Percentiles rank a stretch among this genome's conserved stretches.
Evolutionary conservation across 2,113 vertebrate genomes (phyloP).

Genomic region (Phaethon lepturus): DNA sequence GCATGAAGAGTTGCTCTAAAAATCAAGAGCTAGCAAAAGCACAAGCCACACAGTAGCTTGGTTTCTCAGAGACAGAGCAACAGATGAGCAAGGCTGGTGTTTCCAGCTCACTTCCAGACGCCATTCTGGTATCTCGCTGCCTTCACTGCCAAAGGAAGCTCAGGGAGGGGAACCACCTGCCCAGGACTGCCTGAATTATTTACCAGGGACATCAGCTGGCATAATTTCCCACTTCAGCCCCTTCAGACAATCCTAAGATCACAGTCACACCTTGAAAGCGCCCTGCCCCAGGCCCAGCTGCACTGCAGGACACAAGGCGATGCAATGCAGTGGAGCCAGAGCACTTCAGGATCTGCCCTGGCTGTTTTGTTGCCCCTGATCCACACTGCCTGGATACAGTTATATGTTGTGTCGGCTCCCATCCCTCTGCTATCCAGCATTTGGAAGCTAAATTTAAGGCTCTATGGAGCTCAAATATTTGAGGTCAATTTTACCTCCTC

Average conservation of each 20-base stretch:
- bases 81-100: neutral
- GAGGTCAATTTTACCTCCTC: neutral
- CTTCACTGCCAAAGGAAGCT: neutral
- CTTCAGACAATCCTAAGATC: neutral
- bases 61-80: neutral
- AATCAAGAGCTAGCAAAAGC: neutral
- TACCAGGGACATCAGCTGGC: neutral
- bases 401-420: neutral
- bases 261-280: neutral
- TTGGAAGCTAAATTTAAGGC: neutral
- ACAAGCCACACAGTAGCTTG: neutral
- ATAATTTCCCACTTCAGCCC: neutral
- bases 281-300: neutral
- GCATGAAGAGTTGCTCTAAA: neutral
- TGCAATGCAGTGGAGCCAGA: accelerated
- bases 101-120: neutral
- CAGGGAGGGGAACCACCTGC: neutral
- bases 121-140: neutral
- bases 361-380: accelerated
- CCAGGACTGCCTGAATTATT: neutral
- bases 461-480: neutral
- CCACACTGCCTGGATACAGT: neutral
- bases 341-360: neutral
- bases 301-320: neutral
- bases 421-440: neutral